Base-by-base conservation (phyloP, 64 coral and sea anemone species). In the Montipora foliosa region DNA sequence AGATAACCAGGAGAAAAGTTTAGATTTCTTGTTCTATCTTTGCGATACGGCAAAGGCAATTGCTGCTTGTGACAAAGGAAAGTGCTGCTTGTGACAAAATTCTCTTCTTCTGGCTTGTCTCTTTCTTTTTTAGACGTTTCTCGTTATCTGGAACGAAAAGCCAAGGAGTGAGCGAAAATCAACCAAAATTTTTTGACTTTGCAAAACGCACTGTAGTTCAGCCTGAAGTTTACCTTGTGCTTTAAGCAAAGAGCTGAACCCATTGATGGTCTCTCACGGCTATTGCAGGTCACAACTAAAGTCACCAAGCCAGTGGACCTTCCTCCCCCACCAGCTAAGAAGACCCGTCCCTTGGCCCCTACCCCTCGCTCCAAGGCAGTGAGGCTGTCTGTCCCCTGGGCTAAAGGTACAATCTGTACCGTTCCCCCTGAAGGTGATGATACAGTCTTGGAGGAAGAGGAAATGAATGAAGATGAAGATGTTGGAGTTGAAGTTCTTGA, bases 271-370 rank as follows among this genome's bases (percentile, higher is more conserved):
- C 84, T 46, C n/a, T 48, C 17, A 44, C 15, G 24, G 2, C 7
- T 45, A 20, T 89, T 49, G 50, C 49, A 97, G 95, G 92, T 97
- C 3, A 97, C 92, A 0, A 97, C 95, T 20, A 94, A 74, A 46
- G 83, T 97, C 6, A 78, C 89, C 22, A 97, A 92, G 46, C 92
- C 95, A 53, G 82, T 90, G 8, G 95, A 97, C 55, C 19, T 82
- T 4, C 89, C 92, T 49, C 93, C 92, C 1, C 73, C 90, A 47
- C 76, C 83, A 17, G 22, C 75, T 2, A 97, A 97, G 89, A 95
- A 89, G 80, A n/a, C 91, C 51, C 21, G 78, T 5, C 68, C 47
- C 0, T 89, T 81, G 10, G 61, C 93, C 4, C 17, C 90, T 6
- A 87, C 92, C 2, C 81, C 83, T 2, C 73, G 52, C 29, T 62